These are phyloP conservation scores for Pelobates fuscus DNA, from an alignment of 2,113 vertebrate genomes.

Conservation along the genomic window DNA sequence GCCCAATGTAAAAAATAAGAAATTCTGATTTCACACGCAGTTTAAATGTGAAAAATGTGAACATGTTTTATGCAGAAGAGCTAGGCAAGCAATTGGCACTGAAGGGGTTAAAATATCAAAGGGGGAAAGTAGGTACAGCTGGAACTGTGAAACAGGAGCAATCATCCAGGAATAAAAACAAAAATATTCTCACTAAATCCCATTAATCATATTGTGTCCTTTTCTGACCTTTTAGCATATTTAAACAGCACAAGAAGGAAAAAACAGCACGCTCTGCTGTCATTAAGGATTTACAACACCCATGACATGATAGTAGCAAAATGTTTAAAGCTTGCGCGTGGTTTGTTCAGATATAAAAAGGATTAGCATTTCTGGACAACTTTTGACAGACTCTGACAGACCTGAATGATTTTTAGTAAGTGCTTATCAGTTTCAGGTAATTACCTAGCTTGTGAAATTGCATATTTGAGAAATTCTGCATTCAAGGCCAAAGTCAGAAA, in stretches of 20 bases:
- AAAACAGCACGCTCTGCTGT: slow-evolving; percentile 7
- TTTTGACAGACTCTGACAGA: slow-evolving; percentile 16
- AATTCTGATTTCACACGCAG: too few relatives aligned
- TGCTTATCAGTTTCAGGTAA: neutral
- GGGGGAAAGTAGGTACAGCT: too few relatives aligned
- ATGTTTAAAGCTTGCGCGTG: slow-evolving; percentile 1
- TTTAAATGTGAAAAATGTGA: too few relatives aligned
- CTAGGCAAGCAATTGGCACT: too few relatives aligned
- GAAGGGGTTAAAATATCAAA: too few relatives aligned
- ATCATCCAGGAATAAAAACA: neutral
- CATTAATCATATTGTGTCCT: neutral
- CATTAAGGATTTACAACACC: neutral
- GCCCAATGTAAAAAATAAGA: too few relatives aligned
- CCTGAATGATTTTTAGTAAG: slow-evolving; percentile 15
- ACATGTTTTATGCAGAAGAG: too few relatives aligned
- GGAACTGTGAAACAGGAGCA: neutral
- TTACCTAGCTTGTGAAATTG: too few relatives aligned
- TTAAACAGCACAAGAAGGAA: neutral
- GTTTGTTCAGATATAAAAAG: slow-evolving; percentile 37
- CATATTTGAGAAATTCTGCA: too few relatives aligned
- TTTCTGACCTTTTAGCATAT: slow-evolving; percentile 15
- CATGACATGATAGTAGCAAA: slow-evolving; percentile 21
- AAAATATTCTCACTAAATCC: neutral
- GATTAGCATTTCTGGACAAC: slow-evolving; percentile 27
- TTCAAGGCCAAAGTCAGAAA: too few relatives aligned